Base-by-base conservation (phyloP, 2,797 vertebrate species). In the Enteromius anoplus region DNA sequence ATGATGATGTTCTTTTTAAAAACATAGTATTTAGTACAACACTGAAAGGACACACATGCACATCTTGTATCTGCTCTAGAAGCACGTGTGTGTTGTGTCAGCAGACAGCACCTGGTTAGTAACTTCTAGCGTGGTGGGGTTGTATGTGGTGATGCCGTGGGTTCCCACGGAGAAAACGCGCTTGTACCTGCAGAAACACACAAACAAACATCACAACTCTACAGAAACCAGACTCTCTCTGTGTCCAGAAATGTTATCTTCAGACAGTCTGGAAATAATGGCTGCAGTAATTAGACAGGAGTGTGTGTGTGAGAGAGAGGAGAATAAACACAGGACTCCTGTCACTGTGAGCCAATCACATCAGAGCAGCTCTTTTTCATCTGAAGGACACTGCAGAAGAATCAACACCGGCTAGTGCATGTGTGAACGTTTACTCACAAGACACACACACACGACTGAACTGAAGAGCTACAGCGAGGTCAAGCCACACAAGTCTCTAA, bases 101-200 rank as follows among this genome's bases (percentile, higher is more conserved):
- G 26, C 26, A 26, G 26, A 26, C 26, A 26, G 26, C 14, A 99
- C 98, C 98, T 99, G 98, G 95, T 99, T 99, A 86, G 98, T 99
- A 93, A 99, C 95, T 96, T 99, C 98, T 93, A 99, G 92, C 0
- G 98, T 99, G 86, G 96, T 95, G 11, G 98, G 98, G 92, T 99
- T 99, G 89, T 99, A 99, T 0, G 98, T 99, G 89, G 97, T 99
- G 88, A 99, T 95, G 85, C 97, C 97, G 90, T 98, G 96, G 32
- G 96, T 97, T 90, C 98, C 98, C 88, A 99, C 93, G 15, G 98
- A 99, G 94, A 99, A 99, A 84, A 99, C 98, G 87, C 98, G 92
- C 85, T 99, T 99, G 91, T 99, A 99, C 93, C 98, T 99, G 90
- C 78, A 91, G 84, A 58, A 84, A 68, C 21, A 40, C 40, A 40